A percentile compares a stretch with the other conserved stretches of the same genome.
phyloP scores from a whole-genome alignment of 2,113 vertebrate species.

The Cercocebus atys region DNA sequence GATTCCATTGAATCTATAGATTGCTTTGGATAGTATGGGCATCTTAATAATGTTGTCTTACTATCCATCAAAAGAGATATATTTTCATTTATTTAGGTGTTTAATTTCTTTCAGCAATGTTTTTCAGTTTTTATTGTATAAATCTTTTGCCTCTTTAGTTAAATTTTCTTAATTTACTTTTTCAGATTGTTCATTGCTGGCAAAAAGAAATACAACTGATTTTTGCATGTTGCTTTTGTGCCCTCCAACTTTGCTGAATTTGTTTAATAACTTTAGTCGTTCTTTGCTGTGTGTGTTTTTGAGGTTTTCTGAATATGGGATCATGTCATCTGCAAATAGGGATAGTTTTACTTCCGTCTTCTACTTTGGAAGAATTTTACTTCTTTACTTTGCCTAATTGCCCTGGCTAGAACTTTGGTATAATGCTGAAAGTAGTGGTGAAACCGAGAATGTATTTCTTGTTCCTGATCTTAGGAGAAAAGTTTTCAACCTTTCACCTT shows the following conservation, averaged over 20 bases:
- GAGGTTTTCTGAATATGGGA: neutral
- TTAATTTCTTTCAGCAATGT: neutral
- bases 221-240: neutral
- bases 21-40: neutral
- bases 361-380: neutral
- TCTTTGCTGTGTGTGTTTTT: neutral
- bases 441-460: neutral
- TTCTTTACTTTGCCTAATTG: neutral
- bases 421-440: neutral
- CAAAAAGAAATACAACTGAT: neutral
- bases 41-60: neutral
- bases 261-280: neutral
- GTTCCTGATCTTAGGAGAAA: neutral
- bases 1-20: neutral
- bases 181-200: neutral
- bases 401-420: neutral
- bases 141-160: neutral
- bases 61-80: neutral
- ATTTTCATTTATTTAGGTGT: neutral
- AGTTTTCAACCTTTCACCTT: neutral
- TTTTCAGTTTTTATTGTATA: neutral
- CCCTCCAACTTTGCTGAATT: neutral
- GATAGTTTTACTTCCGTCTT: neutral
- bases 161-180: neutral
- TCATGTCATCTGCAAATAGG: neutral